Base-by-base conservation (phyloP, 2,113 vertebrate species). In the Zootoca vivipara region DNA sequence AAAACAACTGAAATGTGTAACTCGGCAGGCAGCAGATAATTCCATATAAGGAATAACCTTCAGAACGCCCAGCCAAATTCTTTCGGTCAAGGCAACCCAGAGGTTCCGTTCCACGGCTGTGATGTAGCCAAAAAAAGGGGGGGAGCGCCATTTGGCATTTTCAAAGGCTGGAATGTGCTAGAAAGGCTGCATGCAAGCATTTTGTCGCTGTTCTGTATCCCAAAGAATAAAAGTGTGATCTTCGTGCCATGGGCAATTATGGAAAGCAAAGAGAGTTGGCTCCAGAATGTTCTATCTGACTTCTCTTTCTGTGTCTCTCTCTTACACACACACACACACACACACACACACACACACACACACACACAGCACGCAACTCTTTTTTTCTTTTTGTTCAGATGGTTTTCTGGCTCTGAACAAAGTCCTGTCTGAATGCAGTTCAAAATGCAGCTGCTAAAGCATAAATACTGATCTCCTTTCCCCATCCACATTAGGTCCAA, bases 51-150 rank as follows among this genome's bases (percentile, higher is more conserved):
- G 95, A 93, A 95, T 91, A 93, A 86, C 84, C 90, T 92, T 87
- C 91, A 85, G 33, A 46, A 89, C 83, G 87, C 91, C 90, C 93
- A 92, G 95, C 94, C 94, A 95, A 94, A 95, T 74, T 95, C 92
- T 95, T 94, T 94, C 92, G 93, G 95, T 95, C 95, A 95, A 95
- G 90, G 93, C 93, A 95, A 94, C 92, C 91, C 88, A 91, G 85
- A 86, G 88, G 79, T 93, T 93, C 92, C 86, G 86, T 93, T 94
- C 82, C 90, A 89, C 90, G 92, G 90, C 82, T 91, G 88, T 88
- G 90, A 87, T 85, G 90, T 0, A 87, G 86, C 83, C 81, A 73
- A 73, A 73, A 62, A 62, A 82, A 62, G 46, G 9, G 8, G 46
- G 9, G 93, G 93, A 94, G 69, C 77, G 89, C 83, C 89, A 72